Conservation (phyloP, 2,797 vertebrate genomes). For the Morelia viridis region DNA sequence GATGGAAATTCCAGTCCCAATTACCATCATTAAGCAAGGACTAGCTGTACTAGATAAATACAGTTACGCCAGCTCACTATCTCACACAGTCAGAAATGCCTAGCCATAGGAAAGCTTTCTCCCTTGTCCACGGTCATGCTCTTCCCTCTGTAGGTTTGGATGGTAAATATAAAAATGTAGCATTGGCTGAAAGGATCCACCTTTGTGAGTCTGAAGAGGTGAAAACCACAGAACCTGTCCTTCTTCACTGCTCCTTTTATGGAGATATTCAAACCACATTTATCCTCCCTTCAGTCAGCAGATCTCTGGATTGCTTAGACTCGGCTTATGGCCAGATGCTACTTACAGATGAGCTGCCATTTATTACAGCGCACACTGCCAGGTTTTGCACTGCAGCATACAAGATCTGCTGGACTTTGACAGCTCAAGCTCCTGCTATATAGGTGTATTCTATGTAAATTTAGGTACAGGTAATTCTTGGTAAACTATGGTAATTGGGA, state of each 20-base stretch:
- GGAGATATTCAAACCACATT: neutral
- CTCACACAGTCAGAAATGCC: neutral
- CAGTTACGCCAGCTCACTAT: neutral
- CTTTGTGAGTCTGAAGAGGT: neutral
- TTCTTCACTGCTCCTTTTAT: neutral
- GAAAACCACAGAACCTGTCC: neutral
- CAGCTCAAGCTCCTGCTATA: neutral
- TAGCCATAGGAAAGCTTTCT: neutral
- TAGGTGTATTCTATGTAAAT: neutral
- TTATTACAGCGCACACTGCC: neutral
- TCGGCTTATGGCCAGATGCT: neutral
- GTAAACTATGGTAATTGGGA: neutral
- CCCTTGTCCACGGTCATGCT: neutral
- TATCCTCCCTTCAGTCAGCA: neutral
- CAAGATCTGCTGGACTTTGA: neutral
- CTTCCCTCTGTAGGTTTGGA: neutral
- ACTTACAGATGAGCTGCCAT: neutral
- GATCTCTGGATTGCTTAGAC: neutral
- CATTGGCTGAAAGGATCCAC: neutral
- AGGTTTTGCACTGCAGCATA: neutral
- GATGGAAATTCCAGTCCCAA: neutral
- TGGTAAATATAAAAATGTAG: neutral
- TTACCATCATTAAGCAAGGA: neutral
- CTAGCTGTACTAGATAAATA: neutral
- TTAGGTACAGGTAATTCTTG: neutral